Evolutionary conservation across 2,888 invertebrate genomes (phyloP).

Genomic region (Galerucella pusilla): DNA sequence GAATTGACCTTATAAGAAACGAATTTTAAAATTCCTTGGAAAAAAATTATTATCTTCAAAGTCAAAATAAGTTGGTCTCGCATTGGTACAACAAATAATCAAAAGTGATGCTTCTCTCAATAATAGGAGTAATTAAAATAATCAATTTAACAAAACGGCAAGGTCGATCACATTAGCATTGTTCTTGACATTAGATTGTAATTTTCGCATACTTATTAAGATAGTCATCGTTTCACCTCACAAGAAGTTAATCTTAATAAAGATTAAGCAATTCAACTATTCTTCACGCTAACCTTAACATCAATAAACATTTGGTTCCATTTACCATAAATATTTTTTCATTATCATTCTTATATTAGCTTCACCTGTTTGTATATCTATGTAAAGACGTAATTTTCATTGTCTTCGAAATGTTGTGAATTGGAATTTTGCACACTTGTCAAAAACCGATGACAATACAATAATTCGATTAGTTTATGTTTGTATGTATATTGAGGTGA

Average conservation of each 20-base stretch:
- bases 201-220: slow-evolving; percentile 17
- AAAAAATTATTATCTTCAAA: too few species aligned
- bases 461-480: too few species aligned
- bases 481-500: too few species aligned
- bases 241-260: slow-evolving; percentile 26
- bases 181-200: slow-evolving; percentile 24
- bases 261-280: slow-evolving; percentile 28
- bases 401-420: too few species aligned
- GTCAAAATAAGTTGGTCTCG: too few species aligned
- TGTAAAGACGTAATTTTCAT: too few species aligned
- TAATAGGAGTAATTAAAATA: neutral
- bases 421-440: too few species aligned
- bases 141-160: neutral
- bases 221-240: slow-evolving; percentile 27
- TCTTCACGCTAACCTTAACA: slow-evolving; percentile 25
- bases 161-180: neutral
- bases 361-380: too few species aligned
- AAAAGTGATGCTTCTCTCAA: neutral
- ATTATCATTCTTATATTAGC: neutral
- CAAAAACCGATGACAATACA: too few species aligned
- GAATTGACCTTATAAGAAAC: too few species aligned
- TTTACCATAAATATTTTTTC: neutral
- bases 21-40: too few species aligned
- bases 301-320: slow-evolving; percentile 9
- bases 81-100: too few species aligned